Conservation (phyloP, 2,888 invertebrate genomes). For the Carabus problematicus region DNA sequence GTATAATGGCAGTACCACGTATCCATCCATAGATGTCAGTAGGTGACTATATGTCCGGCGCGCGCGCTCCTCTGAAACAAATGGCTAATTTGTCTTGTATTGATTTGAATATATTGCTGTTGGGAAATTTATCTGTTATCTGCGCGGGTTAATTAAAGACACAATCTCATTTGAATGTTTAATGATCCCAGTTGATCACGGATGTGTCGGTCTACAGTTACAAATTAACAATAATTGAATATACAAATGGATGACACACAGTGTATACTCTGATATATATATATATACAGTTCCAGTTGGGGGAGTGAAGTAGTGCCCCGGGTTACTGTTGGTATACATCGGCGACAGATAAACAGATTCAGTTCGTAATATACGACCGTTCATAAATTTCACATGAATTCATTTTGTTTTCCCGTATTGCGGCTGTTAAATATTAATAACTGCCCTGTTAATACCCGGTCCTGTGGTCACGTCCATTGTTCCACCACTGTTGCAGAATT, state of each 20-base stretch:
- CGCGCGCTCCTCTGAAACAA: conserved; percentile 22
- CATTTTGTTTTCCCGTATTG: conserved; percentile 32
- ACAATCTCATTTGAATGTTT: conserved; percentile 43
- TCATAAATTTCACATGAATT: conserved; percentile 29
- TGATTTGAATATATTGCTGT: conserved; percentile 40
- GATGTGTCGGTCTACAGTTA: conserved; percentile 7
- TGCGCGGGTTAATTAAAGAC: conserved; percentile 41
- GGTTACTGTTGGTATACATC: neutral
- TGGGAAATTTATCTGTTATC: conserved; percentile 41
- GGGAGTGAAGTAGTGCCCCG: neutral
- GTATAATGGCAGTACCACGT: conserved; percentile 11
- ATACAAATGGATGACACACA: neutral
- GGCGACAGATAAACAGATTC: neutral
- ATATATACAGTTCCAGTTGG: neutral
- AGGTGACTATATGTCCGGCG: conserved; percentile 37
- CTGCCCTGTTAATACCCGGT: neutral
- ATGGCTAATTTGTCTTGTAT: conserved; percentile 39
- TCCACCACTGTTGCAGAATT: no score
- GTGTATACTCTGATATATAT: neutral
- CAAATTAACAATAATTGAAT: conserved; percentile 17
- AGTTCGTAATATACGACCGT: neutral
- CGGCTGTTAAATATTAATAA: conserved; percentile 34
- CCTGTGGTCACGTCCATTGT: no score
- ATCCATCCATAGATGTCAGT: conserved; percentile 39
- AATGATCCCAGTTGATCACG: conserved; percentile 36